Percentiles rank a stretch among this genome's conserved stretches.
Evolutionary conservation across 2,888 invertebrate genomes (phyloP).

Genomic region (Acrobasis suavella): DNA sequence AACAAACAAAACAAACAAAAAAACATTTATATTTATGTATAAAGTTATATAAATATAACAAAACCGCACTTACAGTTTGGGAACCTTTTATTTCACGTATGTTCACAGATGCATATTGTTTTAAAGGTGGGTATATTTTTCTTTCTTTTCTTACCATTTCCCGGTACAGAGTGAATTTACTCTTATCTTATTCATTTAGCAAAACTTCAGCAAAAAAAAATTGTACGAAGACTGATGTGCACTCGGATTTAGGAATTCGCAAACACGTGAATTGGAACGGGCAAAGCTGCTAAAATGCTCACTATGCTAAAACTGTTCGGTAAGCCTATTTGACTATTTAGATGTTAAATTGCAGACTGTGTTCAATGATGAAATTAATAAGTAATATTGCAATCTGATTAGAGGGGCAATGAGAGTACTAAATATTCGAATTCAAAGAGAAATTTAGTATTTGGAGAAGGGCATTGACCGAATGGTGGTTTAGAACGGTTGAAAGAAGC

Average conservation of each 20-base stretch:
- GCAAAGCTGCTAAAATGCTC: constrained; percentile 21
- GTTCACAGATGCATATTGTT: too few relatives aligned
- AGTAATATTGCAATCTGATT: neutral
- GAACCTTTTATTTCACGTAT: too few relatives aligned
- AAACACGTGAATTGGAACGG: constrained; percentile 9
- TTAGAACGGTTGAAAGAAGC: too few relatives aligned
- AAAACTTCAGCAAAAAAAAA: neutral
- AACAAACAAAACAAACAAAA: too few relatives aligned
- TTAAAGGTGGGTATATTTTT: too few relatives aligned
- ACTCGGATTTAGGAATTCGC: constrained; percentile 9
- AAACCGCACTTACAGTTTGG: too few relatives aligned
- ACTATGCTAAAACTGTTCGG: constrained; percentile 19
- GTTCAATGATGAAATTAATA: neutral
- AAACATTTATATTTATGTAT: too few relatives aligned
- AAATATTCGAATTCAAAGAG: too few relatives aligned
- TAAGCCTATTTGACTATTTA: constrained; percentile 24
- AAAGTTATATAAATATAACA: too few relatives aligned
- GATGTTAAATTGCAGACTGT: constrained; percentile 19
- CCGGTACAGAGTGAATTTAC: neutral
- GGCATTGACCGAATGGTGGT: too few relatives aligned
- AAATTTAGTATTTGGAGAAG: too few relatives aligned
- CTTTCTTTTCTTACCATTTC: too few relatives aligned
- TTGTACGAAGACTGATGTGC: neutral
- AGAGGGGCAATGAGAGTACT: neutral
- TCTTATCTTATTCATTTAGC: neutral